Percentiles rank a stretch among this genome's conserved stretches.
Evolutionary conservation across 2,113 vertebrate genomes (phyloP).

Genomic region (Entelurus aequoreus): DNA sequence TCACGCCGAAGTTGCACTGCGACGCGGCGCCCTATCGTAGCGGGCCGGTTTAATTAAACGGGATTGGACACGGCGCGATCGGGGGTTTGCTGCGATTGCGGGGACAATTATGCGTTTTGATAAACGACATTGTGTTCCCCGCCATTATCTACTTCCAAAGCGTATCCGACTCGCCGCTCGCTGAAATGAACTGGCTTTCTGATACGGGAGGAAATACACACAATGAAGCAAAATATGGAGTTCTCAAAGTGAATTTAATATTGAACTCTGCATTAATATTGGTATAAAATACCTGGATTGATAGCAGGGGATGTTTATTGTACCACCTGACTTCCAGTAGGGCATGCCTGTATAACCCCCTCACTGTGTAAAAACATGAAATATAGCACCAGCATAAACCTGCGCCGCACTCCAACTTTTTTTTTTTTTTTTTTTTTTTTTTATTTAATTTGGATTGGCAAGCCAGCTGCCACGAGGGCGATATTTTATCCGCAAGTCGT

Average conservation of each 20-base stretch:
- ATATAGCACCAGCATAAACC: conserved; percentile 51
- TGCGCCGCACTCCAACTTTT: conserved; percentile 58
- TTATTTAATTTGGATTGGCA: conserved; percentile 70
- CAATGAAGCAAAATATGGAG: too few relatives aligned
- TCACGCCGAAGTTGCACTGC: too few relatives aligned
- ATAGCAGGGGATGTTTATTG: neutral
- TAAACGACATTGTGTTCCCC: neutral
- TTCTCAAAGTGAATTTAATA: too few relatives aligned
- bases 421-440: conserved; percentile 38
- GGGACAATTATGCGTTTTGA: neutral
- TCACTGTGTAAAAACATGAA: conserved; percentile 44
- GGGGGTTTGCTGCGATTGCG: neutral
- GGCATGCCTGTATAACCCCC: neutral
- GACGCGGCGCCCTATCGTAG: neutral
- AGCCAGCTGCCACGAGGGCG: conserved; percentile 49
- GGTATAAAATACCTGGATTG: neutral
- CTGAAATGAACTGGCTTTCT: neutral
- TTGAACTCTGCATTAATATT: too few relatives aligned
- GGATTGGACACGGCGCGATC: conserved; percentile 5
- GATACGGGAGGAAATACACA: neutral
- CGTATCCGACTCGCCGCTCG: neutral
- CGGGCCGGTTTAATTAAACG: neutral
- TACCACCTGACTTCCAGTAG: neutral
- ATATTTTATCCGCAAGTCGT: conserved; percentile 62
- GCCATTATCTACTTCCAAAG: neutral